These are phyloP conservation scores for Halocaridina rubra DNA, from an alignment of 2,888 invertebrate genomes.

Conservation along the genomic window DNA sequence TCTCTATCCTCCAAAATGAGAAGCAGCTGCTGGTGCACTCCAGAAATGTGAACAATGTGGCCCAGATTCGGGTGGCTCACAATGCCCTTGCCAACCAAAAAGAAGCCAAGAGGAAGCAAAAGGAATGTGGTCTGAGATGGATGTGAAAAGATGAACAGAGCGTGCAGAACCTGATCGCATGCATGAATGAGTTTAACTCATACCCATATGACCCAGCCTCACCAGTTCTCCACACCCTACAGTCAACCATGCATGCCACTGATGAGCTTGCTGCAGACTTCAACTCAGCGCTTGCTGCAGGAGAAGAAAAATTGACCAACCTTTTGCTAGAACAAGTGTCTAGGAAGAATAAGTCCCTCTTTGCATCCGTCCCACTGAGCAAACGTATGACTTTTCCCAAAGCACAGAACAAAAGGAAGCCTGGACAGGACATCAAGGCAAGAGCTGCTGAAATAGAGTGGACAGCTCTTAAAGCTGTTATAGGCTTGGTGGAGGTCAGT, in stretches of 20 bases:
- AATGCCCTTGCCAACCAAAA: neutral
- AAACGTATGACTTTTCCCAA: neutral
- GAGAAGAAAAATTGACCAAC: neutral
- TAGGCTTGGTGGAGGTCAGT: neutral
- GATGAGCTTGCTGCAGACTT: neutral
- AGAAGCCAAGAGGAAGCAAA: neutral
- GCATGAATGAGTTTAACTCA: neutral
- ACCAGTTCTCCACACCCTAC: neutral
- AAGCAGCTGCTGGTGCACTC: too few relatives aligned
- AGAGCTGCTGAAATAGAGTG: neutral
- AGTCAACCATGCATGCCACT: neutral
- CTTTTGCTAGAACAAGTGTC: neutral
- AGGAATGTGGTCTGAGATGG: neutral
- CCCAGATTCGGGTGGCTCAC: neutral
- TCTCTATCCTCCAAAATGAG: neutral
- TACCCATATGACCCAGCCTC: neutral
- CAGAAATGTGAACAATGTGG: neutral
- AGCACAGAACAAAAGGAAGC: neutral
- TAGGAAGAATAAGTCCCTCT: neutral
- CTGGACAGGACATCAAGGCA: too few relatives aligned
- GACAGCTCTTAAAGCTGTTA: neutral
- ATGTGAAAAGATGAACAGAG: neutral
- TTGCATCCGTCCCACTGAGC: neutral
- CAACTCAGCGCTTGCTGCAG: neutral
- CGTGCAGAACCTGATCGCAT: too few relatives aligned